Evolutionary conservation across 53 echinoderm and acorn worm species (phyloP), one percentile per base, ranked within the genome.

Genomic region (Apostichopus leukothele): DNA sequence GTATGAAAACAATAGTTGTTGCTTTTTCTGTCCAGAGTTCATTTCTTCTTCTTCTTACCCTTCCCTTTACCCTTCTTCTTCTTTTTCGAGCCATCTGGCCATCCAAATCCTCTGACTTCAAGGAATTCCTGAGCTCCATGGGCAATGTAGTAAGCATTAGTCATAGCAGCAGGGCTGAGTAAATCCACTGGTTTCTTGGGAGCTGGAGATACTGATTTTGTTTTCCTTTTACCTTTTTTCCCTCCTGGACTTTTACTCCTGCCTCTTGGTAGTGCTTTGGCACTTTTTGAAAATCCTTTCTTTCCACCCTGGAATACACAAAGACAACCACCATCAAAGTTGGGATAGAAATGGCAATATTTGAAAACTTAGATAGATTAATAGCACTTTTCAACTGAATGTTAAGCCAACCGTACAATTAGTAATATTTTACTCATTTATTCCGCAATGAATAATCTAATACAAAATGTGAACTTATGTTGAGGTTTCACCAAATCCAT

Each of bases 141-240:
- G 19, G 96, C 94, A 39, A 99, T 96, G 91, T 99, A 99, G 86
- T 99, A 99, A 12, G 99, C 99, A 68, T 99, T 99, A 4, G 96
- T 92, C 99, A 99, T 99, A 9, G 96, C 99, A 18, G 94, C 99
- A 5, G 94, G 99, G 73, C 96, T 93, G 93, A 99, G 95, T 16
- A 99, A 83, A 88, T 99, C 99, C 71, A 96, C 94, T 1, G 96
- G 96, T 88, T 94, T 94, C 89, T 94, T 94, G 18, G 91, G 90
- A 8, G 61, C 90, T 51, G 94, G 94, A 13, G 91, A 92, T 10
- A 92, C 93, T 26, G 99, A 96, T 59, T 93, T 93, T 1, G 99
- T 93, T 51, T 90, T 89, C 73, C 93, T 93, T 60, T 98, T 98
- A 14, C 93, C 84, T 52, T 94, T 94, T 66, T 99, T 99, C 78